Base-by-base conservation (phyloP, 2,797 vertebrate species). In the Aplochiton taeniatus region DNA sequence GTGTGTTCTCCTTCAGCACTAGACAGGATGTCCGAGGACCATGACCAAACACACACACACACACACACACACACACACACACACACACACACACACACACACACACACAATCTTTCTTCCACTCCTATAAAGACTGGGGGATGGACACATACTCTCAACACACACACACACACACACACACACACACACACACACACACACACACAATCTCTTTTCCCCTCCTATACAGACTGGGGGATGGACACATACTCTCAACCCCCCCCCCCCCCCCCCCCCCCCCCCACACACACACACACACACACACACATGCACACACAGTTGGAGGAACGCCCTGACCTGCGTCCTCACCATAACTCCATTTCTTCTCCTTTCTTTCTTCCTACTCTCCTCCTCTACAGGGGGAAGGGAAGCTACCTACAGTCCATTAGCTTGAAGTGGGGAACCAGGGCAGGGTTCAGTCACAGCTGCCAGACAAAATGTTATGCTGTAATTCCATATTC, bases 401-500 rank as follows among this genome's bases (percentile, higher is more conserved):
- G n/a, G 31, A 1, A 16, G 63, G 1, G n/a, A 64, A 50, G 60
- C 57, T 68, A 52, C 73, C 20, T 63, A 57, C 44, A 44, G 11
- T 70, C 4, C 68, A 69, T 72, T 64, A 63, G 50, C 18, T 17
- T 18, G 13, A 31, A 31, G 31, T 2, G 31, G 61, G 16, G 67
- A 77, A 66, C 74, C 70, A 20, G 65, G 57, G 56, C 0, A 42
- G 61, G 45, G 58, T 62, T 66, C 61, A 58, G 31, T 52, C 61
- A 4, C 14, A 55, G 63, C 71, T 70, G 79, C 78, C 81, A 83
- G 69, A 80, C 47, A 84, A 57, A 83, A 85, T 72, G 81, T 77
- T 74, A 68, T 76, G 59, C 58, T 73, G 68, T 75, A 81, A 83
- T 68, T 68, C 31, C 61, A 81, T 77, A 76, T 72, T 74, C 77